These are phyloP conservation scores for Notoglanidium macrostoma DNA, from an alignment of 2,797 vertebrate species.

Conservation along the genomic window DNA sequence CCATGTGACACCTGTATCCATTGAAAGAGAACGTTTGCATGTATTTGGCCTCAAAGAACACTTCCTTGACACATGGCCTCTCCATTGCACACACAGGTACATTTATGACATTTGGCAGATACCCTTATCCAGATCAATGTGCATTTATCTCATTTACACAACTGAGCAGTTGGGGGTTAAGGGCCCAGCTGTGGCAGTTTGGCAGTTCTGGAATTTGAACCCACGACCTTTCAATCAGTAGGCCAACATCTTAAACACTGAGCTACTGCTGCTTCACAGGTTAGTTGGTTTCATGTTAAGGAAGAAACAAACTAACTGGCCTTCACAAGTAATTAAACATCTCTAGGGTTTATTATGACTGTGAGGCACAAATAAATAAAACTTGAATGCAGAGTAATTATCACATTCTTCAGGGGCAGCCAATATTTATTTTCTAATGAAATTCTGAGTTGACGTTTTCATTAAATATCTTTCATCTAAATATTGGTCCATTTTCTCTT, in stretches of 20 bases:
- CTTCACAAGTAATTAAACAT: conserved; percentile 6
- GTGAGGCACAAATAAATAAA: not conserved
- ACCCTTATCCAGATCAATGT: too few relatives aligned
- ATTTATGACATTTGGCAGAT: too few relatives aligned
- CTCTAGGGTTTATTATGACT: not conserved
- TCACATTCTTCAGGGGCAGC: not conserved
- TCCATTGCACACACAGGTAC: not conserved
- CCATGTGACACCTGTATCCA: conserved; percentile 33
- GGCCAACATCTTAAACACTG: too few relatives aligned
- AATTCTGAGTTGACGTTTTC: not conserved
- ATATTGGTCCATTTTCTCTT: not conserved
- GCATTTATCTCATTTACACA: too few relatives aligned
- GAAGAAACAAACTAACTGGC: conserved; percentile 9
- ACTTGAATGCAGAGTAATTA: not conserved
- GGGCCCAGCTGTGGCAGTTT: too few relatives aligned
- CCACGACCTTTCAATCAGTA: too few relatives aligned
- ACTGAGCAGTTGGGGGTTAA: too few relatives aligned
- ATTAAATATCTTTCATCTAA: not conserved
- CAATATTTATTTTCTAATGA: not conserved
- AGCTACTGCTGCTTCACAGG: too few relatives aligned
- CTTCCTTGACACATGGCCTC: conserved; percentile 20
- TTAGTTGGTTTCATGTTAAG: not conserved
- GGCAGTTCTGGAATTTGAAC: too few relatives aligned
- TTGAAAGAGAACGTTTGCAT: conserved; percentile 23
- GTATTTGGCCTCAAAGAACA: conserved; percentile 39